Evolutionary conservation across 2,797 vertebrate species (phyloP).

Genomic region (Bradypodion ventrale): DNA sequence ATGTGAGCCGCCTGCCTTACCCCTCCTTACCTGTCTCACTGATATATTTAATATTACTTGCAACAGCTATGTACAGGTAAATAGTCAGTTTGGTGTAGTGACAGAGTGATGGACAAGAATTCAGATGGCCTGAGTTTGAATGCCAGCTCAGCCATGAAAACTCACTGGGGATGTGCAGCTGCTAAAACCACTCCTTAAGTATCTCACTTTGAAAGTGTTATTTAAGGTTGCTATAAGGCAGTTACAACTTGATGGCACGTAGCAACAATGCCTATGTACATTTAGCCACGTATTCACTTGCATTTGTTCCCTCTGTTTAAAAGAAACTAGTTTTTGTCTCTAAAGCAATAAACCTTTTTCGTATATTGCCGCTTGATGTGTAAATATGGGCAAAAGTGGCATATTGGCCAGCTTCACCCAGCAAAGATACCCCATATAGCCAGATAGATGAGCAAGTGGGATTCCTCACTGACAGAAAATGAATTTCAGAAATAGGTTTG

Average conservation of each 20-base stretch:
- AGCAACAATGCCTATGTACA: too few relatives aligned
- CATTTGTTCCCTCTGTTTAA: not conserved
- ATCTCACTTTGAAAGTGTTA: too few relatives aligned
- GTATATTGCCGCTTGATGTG: not conserved
- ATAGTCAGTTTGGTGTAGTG: too few relatives aligned
- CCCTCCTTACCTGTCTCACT: too few relatives aligned
- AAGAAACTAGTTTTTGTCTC: not conserved
- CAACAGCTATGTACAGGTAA: not conserved
- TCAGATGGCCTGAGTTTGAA: too few relatives aligned
- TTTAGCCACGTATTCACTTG: not conserved
- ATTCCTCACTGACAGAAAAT: not conserved
- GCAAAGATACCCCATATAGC: not conserved
- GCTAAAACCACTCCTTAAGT: too few relatives aligned
- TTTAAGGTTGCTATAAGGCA: too few relatives aligned
- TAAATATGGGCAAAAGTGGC: not conserved
- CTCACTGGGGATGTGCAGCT: too few relatives aligned
- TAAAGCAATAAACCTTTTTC: not conserved
- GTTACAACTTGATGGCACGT: too few relatives aligned
- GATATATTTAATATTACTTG: not conserved
- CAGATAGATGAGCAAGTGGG: not conserved
- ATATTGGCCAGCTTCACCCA: not conserved
- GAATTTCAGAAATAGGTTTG: not conserved
- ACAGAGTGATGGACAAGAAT: too few relatives aligned
- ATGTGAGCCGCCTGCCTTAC: too few relatives aligned
- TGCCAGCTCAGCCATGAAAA: too few relatives aligned